Conservation (phyloP, 35 echinoderm and acorn worm genomes). For the Ophioderma brevispina region DNA sequence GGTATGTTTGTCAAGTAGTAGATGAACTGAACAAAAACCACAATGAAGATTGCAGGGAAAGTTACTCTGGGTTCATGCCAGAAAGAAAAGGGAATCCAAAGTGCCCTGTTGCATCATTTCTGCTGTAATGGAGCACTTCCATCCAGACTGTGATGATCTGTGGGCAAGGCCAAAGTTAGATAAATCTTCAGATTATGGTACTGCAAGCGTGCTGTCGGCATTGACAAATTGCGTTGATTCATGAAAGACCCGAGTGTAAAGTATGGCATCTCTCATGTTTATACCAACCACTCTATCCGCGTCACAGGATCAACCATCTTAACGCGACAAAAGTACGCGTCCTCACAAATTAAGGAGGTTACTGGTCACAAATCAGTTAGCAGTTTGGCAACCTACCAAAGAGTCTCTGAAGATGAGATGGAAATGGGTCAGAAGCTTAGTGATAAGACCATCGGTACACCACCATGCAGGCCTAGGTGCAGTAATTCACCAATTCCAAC, state of each 20-base stretch:
- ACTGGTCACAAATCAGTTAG: slow-evolving; percentile 30
- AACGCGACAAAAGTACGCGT: background rate
- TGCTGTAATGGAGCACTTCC: slow-evolving; percentile 2
- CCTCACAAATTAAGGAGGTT: slow-evolving; percentile 21
- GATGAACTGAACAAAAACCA: slow-evolving; percentile 45
- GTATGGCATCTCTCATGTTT: background rate
- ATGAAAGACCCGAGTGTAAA: slow-evolving; percentile 18
- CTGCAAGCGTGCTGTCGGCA: background rate
- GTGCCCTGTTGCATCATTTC: slow-evolving; percentile 31
- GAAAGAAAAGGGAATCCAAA: background rate
- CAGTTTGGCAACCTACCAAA: slow-evolving; percentile 16
- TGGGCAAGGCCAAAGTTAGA: slow-evolving; percentile 5
- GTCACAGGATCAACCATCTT: slow-evolving; percentile 24
- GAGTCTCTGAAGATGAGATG: background rate
- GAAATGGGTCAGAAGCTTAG: background rate
- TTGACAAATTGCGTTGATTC: background rate
- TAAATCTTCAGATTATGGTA: background rate
- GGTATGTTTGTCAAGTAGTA: background rate
- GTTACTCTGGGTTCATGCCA: slow-evolving; percentile 13
- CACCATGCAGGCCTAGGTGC: too few species aligned
- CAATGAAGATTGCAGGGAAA: background rate
- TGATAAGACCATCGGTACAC: slow-evolving; percentile 5
- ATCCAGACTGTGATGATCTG: background rate
- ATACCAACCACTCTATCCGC: slow-evolving; percentile 34
- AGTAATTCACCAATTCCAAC: too few species aligned